phyloP scores from a whole-genome alignment of 2,888 invertebrate species.

The Copidosoma aretas region DNA sequence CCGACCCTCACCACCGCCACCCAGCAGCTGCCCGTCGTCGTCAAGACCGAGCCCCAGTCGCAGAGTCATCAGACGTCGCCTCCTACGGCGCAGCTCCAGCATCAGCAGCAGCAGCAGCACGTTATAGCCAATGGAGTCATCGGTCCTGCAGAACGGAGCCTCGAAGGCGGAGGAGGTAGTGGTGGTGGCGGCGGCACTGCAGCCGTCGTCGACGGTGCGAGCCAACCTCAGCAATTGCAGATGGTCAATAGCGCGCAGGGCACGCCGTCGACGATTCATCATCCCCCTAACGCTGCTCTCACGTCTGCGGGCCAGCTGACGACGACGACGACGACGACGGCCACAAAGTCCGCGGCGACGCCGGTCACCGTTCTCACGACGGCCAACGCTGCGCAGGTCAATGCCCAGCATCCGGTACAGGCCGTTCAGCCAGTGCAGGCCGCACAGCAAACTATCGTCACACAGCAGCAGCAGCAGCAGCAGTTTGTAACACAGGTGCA shows the following conservation, averaged over 20 bases:
- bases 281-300: not conserved
- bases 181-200: not conserved
- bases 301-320: slow-evolving; percentile 7
- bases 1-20: not conserved
- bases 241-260: not conserved
- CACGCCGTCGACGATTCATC: not conserved
- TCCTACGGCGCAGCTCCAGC: too few relatives aligned
- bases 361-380: not conserved
- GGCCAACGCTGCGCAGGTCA: not conserved
- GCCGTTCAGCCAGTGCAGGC: slow-evolving; percentile 9
- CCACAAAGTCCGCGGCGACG: not conserved
- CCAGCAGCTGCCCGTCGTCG: not conserved
- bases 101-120: slow-evolving; percentile 44
- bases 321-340: slow-evolving; percentile 12
- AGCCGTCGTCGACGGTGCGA: not conserved
- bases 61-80: slow-evolving; percentile 48
- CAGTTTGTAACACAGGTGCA: slow-evolving; percentile 52
- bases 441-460: too few relatives aligned
- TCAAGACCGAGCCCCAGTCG: not conserved
- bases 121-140: not conserved
- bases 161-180: not conserved
- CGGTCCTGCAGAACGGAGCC: not conserved
- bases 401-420: slow-evolving; percentile 44
- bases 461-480: slow-evolving; percentile 30
- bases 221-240: not conserved